Evolutionary conservation across 2,888 invertebrate species (phyloP), one percentile per base, ranked within the genome.

Genomic region (Coremacera marginata): DNA sequence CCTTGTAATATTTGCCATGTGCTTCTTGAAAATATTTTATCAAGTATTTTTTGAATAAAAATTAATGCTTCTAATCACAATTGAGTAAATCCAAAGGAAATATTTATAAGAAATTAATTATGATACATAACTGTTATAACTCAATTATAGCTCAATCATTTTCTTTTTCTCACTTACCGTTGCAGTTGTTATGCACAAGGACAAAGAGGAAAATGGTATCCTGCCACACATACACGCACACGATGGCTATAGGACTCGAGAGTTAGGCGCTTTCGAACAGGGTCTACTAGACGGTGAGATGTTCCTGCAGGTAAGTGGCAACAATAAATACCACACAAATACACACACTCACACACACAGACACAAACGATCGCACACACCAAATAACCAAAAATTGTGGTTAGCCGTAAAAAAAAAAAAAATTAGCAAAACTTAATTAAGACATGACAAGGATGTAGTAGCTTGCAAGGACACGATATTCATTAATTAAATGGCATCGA

Each of bases 181-280:
- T 85, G 0, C 93, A 96, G 96, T 96, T 90, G 96, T 96, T 87
- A 96, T 97, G 95, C 95, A 96, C 92, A 96, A 96, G 91, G 96
- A 96, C 87, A 96, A 96, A 89, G 96, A 96, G 89, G 96, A 96
- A 85, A 95, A 96, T 80, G 91, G 92, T 83, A 91, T 94, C 81
- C 90, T 93, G 86, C 89, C 89, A 77, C 95, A 94, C 88, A 92
- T 91, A 70, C 92, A 92, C 86, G 89, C 92, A 80, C 90, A 92
- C 80, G 93, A 93, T 83, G 88, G 89, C 82, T 90, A 90, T 89
- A 91, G 94, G 83, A 92, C 92, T 82, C 90, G 94, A 86, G 94
- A 95, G 87, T 92, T 96, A 89, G 94, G 95, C 52, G 94, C 95
- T 78, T 96, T 95, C 90, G 96, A 96, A 89, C 96, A 96, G 90